Evolutionary conservation across 2,797 vertebrate species (phyloP).

Genomic region (Sylvia borin): DNA sequence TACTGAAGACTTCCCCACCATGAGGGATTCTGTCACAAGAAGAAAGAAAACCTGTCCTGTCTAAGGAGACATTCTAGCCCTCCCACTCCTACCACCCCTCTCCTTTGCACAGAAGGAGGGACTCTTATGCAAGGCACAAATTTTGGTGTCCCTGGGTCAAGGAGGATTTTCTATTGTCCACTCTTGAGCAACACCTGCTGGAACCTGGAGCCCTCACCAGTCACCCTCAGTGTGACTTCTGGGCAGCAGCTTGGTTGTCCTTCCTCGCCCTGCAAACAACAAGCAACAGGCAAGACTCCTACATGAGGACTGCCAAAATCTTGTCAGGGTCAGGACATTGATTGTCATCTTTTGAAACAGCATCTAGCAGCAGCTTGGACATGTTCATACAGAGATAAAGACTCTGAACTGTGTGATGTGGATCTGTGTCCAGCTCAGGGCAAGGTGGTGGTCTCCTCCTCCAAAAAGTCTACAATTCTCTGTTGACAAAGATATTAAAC

Average conservation of each 20-base stretch:
- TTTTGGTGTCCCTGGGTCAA: not conserved
- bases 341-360: not conserved
- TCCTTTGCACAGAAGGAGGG: not conserved
- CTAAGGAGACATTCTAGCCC: not conserved
- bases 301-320: not conserved
- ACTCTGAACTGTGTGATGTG: not conserved
- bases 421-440: not conserved
- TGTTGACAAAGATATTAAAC: not conserved
- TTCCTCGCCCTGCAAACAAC: not conserved
- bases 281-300: not conserved
- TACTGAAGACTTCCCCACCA: not conserved
- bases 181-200: not conserved
- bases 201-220: not conserved
- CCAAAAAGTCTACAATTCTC: not conserved
- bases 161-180: not conserved
- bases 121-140: not conserved
- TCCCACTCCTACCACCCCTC: not conserved
- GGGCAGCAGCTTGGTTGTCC: not conserved
- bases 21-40: not conserved
- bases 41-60: not conserved
- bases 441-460: not conserved
- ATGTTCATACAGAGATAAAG: not conserved
- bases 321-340: not conserved
- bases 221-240: not conserved
- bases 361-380: not conserved